phyloP scores from a whole-genome alignment of 2,888 invertebrate species.

The Mamestra brassicae region DNA sequence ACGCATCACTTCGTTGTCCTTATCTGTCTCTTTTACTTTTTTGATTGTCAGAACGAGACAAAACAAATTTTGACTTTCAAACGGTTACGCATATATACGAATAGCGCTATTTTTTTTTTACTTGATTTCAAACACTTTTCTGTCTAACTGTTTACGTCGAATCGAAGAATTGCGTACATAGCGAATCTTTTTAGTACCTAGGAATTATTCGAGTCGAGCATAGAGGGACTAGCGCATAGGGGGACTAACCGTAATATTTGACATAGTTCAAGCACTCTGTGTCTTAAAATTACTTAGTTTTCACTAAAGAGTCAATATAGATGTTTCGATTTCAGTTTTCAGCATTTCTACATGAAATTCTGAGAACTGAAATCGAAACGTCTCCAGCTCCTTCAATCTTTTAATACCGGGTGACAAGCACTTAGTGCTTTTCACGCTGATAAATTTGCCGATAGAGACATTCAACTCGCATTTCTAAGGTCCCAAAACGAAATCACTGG shows the following conservation, averaged over 20 bases:
- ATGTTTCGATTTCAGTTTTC: constrained; percentile 17
- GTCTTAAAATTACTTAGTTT: constrained; percentile 27
- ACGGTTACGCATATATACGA: too few species aligned
- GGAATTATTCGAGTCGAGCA: too few species aligned
- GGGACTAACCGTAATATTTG: neutral
- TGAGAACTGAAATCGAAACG: too few species aligned
- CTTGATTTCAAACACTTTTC: too few species aligned
- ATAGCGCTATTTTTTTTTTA: too few species aligned
- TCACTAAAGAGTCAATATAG: constrained; percentile 27
- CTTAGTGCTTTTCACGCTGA: neutral
- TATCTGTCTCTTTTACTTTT: too few species aligned
- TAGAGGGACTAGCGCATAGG: too few species aligned
- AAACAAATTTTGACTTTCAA: too few species aligned
- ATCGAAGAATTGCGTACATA: too few species aligned
- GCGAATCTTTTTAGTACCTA: too few species aligned
- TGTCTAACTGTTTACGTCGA: too few species aligned
- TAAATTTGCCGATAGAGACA: constrained; percentile 9
- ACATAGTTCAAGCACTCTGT: constrained; percentile 36
- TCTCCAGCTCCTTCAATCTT: neutral
- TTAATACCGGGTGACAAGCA: neutral
- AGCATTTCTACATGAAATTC: neutral
- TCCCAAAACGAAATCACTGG: constrained; percentile 8
- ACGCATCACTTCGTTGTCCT: neutral
- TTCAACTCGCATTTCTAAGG: neutral
- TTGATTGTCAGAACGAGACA: too few species aligned